Evolutionary conservation across 2,888 invertebrate species (phyloP), one percentile per base, ranked within the genome.

Genomic region (Pammene aurita): DNA sequence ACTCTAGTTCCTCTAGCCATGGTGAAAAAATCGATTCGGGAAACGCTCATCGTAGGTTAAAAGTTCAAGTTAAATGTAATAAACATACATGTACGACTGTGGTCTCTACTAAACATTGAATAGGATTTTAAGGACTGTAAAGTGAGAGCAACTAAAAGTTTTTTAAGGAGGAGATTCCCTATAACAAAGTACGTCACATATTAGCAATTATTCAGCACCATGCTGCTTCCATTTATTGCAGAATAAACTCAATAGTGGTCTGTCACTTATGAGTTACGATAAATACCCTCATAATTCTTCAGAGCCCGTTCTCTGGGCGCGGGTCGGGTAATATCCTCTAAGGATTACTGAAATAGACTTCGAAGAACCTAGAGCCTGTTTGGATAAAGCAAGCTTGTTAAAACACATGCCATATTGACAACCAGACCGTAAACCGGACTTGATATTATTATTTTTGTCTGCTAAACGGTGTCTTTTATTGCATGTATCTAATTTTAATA

Each of bases 281-380:
- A 18, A 46, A 26, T 50, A 50, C 26, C 41, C 26, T 14, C 42
- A 65, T 48, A 48, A 35, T 57, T 38, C 57, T 41, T 56, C 2
- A 10, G 48, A 65, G 56, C 44, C 35, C 16, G 7, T 41, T 65
- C 57, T 26, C 48, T 11, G 38, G 16, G 44, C 34, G 60, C 9
- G 48, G 48, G 9, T 48, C 46, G 46, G 60, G 16, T 60, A 46
- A 34, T 56, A 18, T 54, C 42, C 26, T 26, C 50, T 46, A 9
- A 50, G 42, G 18, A 46, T 55, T 48, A 46, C 55, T 61, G 54
- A 67, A 67, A 61, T 67, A 61, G 54, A 46, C 38, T 55, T 41
- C 26, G 46, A 55, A 61, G 60, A 67, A 61, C 26, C 55, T 67
- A 54, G 44, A 52, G 44, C 61, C 67, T 38, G 61, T 61, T 67